Percentiles rank a stretch among this genome's conserved stretches.
Evolutionary conservation across 2,888 invertebrate species (phyloP).

Genomic region (Dryadula phaetusa): DNA sequence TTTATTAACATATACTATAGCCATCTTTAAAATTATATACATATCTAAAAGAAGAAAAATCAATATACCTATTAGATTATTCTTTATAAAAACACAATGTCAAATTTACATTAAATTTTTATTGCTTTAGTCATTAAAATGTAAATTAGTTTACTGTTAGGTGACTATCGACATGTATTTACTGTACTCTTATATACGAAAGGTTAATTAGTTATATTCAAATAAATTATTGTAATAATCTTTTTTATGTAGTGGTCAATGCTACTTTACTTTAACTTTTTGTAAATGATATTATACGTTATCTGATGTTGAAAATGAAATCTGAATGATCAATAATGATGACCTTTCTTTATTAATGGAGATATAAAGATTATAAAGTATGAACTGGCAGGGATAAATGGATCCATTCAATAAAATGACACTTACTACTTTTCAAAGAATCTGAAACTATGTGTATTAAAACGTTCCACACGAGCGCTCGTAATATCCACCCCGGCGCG

Average conservation of each 20-base stretch:
- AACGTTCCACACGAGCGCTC: constrained; percentile 55
- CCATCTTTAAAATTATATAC: too few species aligned
- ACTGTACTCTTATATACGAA: neutral
- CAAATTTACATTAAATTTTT: neutral
- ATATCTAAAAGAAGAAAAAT: too few species aligned
- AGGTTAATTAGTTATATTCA: neutral
- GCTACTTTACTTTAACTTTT: neutral
- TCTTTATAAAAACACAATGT: neutral
- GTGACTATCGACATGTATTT: neutral
- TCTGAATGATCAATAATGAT: neutral
- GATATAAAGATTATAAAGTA: constrained; percentile 3
- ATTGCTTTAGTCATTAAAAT: neutral
- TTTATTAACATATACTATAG: too few species aligned
- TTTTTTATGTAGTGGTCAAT: neutral
- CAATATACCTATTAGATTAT: too few species aligned
- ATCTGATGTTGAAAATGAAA: neutral
- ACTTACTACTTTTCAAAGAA: constrained; percentile 57
- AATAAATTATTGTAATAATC: neutral
- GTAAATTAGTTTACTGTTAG: neutral
- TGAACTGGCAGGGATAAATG: constrained; percentile 25
- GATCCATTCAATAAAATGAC: constrained; percentile 47
- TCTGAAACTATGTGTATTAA: constrained; percentile 49
- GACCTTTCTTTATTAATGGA: neutral
- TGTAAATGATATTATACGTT: neutral
- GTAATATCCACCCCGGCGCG: constrained; percentile 49